phyloP scores from a whole-genome alignment of 2,888 invertebrate genomes.

The Gnatocerus cornutus region DNA sequence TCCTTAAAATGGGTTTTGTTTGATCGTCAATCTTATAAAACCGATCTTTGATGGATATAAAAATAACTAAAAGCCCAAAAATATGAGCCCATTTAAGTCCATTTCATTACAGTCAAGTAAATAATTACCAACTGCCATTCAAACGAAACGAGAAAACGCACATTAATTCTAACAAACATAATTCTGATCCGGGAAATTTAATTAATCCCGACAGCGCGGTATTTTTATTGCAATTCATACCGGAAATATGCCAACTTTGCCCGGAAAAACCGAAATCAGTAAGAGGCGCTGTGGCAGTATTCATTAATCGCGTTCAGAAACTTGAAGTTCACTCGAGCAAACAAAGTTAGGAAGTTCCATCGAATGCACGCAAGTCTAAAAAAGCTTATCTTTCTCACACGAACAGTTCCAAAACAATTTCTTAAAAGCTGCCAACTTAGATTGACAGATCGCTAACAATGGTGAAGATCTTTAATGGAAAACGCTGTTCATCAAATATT shows the following conservation, averaged over 20 bases:
- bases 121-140: background rate
- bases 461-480: conserved; percentile 18
- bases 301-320: conserved; percentile 14
- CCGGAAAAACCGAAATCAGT: background rate
- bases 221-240: too few relatives aligned
- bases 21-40: too few relatives aligned
- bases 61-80: too few relatives aligned
- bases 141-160: background rate
- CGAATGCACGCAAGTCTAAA: conserved; percentile 7
- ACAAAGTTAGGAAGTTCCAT: conserved; percentile 18
- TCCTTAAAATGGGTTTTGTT: too few relatives aligned
- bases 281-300: background rate
- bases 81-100: too few relatives aligned
- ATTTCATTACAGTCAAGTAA: too few relatives aligned
- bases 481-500: conserved; percentile 1
- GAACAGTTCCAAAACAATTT: conserved; percentile 14
- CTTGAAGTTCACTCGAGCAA: conserved; percentile 6
- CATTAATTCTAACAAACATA: conserved; percentile 1
- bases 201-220: background rate
- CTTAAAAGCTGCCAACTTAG: conserved; percentile 18
- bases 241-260: background rate
- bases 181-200: conserved; percentile 3
- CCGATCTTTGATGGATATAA: too few relatives aligned
- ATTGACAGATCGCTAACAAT: conserved; percentile 20
- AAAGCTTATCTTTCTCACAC: conserved; percentile 18